Evolutionary conservation across 2,797 vertebrate species (phyloP).

Genomic region (Aphelocoma californica): DNA sequence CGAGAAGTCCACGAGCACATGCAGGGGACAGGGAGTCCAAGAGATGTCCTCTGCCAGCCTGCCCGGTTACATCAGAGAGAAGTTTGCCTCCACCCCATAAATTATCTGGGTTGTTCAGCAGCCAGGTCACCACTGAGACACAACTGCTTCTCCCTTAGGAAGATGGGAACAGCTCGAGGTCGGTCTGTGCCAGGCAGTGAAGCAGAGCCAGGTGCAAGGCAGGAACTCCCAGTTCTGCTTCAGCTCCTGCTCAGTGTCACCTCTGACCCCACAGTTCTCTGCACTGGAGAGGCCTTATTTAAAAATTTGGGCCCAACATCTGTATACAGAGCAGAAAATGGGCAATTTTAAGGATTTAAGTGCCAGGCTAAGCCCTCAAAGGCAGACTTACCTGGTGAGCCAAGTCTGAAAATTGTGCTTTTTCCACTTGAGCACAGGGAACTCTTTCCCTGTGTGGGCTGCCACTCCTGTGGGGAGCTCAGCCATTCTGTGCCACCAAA

Average conservation of each 20-base stretch:
- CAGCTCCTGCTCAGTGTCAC: background rate
- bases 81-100: background rate
- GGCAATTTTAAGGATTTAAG: conserved; percentile 11
- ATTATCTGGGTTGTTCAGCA: background rate
- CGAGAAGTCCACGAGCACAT: background rate
- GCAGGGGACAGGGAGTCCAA: background rate
- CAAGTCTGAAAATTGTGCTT: conserved; percentile 12
- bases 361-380: conserved; percentile 5
- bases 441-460: background rate
- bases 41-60: background rate
- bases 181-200: background rate
- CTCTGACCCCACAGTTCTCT: background rate
- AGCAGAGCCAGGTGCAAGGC: background rate
- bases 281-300: background rate
- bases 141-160: background rate
- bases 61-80: background rate
- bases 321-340: conserved; percentile 29
- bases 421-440: background rate
- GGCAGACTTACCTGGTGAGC: background rate
- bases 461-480: background rate
- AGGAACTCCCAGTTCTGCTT: background rate
- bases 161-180: background rate
- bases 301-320: background rate
- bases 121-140: background rate
- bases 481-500: fast-evolving